Percentiles rank a stretch among this genome's conserved stretches.
Conservation (phyloP, 2,888 invertebrate species). For the Monochamus alternatus region DNA sequence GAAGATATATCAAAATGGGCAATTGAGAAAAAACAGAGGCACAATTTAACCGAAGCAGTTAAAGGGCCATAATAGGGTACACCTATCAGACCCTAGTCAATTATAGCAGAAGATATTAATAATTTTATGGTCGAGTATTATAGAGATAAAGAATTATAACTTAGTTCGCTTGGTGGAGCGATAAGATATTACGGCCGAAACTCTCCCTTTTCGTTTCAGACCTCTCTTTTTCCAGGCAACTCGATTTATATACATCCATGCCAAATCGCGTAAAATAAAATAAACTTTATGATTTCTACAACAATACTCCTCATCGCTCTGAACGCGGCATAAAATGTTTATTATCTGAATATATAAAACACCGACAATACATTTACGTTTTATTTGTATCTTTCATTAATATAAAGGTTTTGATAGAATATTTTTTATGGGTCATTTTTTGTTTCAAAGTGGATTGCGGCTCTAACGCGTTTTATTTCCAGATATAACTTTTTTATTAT, state of each 20-base stretch:
- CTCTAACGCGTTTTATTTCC: constrained; percentile 64
- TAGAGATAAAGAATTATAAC: constrained; percentile 69
- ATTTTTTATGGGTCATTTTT: constrained; percentile 60
- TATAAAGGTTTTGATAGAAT: constrained; percentile 65
- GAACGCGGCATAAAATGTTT: constrained; percentile 62
- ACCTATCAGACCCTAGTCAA: constrained; percentile 68
- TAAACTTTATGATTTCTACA: constrained; percentile 62
- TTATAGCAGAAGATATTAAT: constrained; percentile 69
- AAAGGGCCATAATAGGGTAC: constrained; percentile 67
- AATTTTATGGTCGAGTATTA: constrained; percentile 68
- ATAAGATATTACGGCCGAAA: constrained; percentile 52
- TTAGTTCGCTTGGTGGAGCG: constrained; percentile 57
- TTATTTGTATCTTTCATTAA: constrained; percentile 66
- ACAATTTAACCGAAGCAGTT: constrained; percentile 54
- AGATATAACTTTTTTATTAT: constrained; percentile 65
- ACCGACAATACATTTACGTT: constrained; percentile 61
- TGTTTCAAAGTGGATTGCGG: constrained; percentile 64
- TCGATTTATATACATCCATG: constrained; percentile 58
- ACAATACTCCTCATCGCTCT: constrained; percentile 60
- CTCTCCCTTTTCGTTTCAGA: constrained; percentile 40
- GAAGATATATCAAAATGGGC: too few species aligned
- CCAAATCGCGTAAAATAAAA: constrained; percentile 56
- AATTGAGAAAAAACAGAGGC: not conserved
- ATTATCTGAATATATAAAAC: constrained; percentile 62
- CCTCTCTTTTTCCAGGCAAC: constrained; percentile 49